Evolutionary conservation across 2,888 invertebrate genomes (phyloP).

Genomic region (Brachyopa scutellaris): DNA sequence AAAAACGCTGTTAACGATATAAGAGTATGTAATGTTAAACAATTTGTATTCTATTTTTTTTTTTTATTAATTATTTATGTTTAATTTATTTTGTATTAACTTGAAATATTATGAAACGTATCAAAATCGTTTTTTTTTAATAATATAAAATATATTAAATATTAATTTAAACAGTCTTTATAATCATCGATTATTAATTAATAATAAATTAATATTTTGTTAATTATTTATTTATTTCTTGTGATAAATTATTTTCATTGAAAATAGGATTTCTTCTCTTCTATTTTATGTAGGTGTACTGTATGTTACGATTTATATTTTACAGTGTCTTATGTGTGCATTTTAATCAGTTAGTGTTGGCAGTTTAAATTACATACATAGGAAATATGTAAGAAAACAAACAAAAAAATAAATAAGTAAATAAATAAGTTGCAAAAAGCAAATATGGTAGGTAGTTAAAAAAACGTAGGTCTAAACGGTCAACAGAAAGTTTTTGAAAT

Average conservation of each 20-base stretch:
- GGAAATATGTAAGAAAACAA: neutral
- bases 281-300: neutral
- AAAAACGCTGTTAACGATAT: no score
- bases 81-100: neutral
- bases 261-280: slow-evolving; percentile 41
- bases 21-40: neutral
- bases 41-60: neutral
- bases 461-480: no score
- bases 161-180: slow-evolving; percentile 61
- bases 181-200: slow-evolving; percentile 41
- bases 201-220: slow-evolving; percentile 1
- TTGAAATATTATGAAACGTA: slow-evolving; percentile 38
- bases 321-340: neutral
- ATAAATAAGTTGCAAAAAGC: neutral
- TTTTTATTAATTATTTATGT: slow-evolving; percentile 10
- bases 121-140: slow-evolving; percentile 41
- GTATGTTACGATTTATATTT: neutral
- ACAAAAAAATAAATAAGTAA: neutral
- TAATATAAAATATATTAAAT: slow-evolving; percentile 9
- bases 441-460: no score
- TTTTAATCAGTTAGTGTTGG: neutral
- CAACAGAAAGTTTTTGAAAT: no score
- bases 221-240: no score
- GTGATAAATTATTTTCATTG: slow-evolving; percentile 7
- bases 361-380: neutral